phyloP scores from a whole-genome alignment of 2,888 invertebrate species.

The Chouioia cunea region DNA sequence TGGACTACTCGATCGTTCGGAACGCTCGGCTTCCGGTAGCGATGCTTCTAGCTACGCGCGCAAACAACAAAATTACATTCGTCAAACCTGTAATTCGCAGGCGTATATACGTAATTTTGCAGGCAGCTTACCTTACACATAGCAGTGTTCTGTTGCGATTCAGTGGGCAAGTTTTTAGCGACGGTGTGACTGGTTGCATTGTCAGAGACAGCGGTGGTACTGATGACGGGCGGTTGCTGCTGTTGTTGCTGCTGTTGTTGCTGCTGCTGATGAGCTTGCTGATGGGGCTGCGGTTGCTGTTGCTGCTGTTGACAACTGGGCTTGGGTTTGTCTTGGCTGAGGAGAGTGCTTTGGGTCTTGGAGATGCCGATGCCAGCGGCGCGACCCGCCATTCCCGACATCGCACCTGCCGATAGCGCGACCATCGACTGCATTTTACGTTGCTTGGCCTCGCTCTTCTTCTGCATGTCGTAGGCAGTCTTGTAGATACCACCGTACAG shows the following conservation, averaged over 20 bases:
- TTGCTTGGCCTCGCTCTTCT: slow-evolving; percentile 96
- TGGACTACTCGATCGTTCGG: slow-evolving; percentile 90
- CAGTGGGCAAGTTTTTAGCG: too few species aligned
- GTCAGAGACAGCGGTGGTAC: slow-evolving; percentile 42
- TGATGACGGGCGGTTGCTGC: slow-evolving; percentile 59
- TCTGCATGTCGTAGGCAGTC: slow-evolving; percentile 97
- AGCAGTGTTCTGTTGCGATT: too few species aligned
- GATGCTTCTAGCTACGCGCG: neutral
- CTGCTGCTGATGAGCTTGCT: too few species aligned
- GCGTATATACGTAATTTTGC: too few species aligned
- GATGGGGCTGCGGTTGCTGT: slow-evolving; percentile 78
- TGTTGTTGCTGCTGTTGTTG: slow-evolving; percentile 81
- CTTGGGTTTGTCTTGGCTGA: slow-evolving; percentile 81
- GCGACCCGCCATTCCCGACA: slow-evolving; percentile 90
- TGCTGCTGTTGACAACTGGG: slow-evolving; percentile 84
- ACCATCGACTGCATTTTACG: slow-evolving; percentile 96
- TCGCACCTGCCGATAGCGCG: slow-evolving; percentile 88
- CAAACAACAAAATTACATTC: neutral
- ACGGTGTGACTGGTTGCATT: slow-evolving; percentile 44
- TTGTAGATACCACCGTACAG: slow-evolving; percentile 98
- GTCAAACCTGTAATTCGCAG: too few species aligned
- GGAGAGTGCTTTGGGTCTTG: slow-evolving; percentile 77
- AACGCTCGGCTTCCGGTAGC: slow-evolving; percentile 65
- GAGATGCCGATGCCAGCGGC: slow-evolving; percentile 89
- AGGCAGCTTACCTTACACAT: too few species aligned